A percentile compares a stretch with the other conserved stretches of the same genome.
phyloP scores from a whole-genome alignment of 1,140 invertebrate genomes.

The Diplogasteroides magnus region DNA sequence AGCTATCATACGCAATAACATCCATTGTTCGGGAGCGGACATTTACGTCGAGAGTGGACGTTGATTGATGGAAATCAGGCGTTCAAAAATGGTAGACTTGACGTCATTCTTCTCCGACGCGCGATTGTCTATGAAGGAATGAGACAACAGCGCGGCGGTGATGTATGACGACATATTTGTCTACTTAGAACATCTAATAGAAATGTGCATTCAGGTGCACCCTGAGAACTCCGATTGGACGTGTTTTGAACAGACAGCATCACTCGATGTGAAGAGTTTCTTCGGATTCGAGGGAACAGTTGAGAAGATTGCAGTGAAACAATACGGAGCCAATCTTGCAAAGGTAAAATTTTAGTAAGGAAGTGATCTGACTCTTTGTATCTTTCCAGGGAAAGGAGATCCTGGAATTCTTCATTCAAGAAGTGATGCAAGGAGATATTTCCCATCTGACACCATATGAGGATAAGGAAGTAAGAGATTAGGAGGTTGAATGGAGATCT shows the following conservation, averaged over 20 bases:
- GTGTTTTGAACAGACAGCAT: conserved; percentile 89
- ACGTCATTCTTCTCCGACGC: too few relatives aligned
- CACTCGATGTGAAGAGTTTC: conserved; percentile 89
- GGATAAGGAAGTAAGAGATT: neutral
- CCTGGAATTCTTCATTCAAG: conserved; percentile 81
- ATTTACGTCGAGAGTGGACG: too few relatives aligned
- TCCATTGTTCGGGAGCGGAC: too few relatives aligned
- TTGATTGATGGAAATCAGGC: too few relatives aligned
- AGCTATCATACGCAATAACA: neutral
- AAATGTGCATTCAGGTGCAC: conserved; percentile 79
- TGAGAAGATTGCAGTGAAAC: conserved; percentile 93
- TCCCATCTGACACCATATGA: conserved; percentile 60
- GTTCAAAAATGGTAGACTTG: too few relatives aligned
- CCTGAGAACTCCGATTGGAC: conserved; percentile 91
- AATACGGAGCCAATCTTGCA: conserved; percentile 84
- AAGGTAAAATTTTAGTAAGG: too few relatives aligned
- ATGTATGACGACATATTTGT: too few relatives aligned
- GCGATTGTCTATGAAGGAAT: too few relatives aligned
- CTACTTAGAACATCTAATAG: too few relatives aligned
- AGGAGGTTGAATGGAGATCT: neutral
- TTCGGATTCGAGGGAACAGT: conserved; percentile 91
- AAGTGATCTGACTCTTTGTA: too few relatives aligned
- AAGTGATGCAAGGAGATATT: conserved; percentile 76
- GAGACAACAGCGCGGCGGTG: too few relatives aligned
- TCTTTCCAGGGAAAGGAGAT: conserved; percentile 79